These are phyloP conservation scores for Periparus ater DNA, from an alignment of 2,797 vertebrate genomes.

Conservation along the genomic window DNA sequence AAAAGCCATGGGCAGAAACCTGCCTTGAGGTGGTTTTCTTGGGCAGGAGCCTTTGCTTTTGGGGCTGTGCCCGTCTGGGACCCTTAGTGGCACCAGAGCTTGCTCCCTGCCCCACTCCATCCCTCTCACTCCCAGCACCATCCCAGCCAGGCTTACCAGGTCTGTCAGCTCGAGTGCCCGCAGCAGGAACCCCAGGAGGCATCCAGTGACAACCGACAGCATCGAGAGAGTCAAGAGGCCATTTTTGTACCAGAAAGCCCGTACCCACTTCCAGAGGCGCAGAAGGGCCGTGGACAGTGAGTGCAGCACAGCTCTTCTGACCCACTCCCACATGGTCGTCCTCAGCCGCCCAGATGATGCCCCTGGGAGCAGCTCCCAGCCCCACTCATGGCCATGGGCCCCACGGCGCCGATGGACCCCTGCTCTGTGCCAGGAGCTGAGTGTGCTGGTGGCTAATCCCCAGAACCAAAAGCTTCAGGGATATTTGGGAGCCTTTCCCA, in stretches of 20 bases:
- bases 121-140: fast-evolving
- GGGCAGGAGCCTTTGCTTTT: background rate
- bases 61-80: background rate
- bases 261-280: background rate
- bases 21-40: background rate
- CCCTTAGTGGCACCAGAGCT: background rate
- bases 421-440: background rate
- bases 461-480: background rate
- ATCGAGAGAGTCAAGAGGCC: constrained; percentile 85
- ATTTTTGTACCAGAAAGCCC: constrained; percentile 75
- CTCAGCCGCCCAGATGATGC: background rate
- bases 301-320: constrained; percentile 46
- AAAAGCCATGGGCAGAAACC: background rate
- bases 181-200: constrained; percentile 84
- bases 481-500: constrained; percentile 7
- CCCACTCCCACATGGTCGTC: constrained; percentile 36
- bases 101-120: fast-evolving
- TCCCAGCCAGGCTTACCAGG: constrained; percentile 74
- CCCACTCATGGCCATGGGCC: background rate
- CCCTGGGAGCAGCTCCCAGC: background rate
- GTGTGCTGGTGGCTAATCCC: background rate
- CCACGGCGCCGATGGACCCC: fast-evolving
- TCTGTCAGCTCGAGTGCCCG: constrained; percentile 80
- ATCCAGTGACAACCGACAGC: constrained; percentile 81
- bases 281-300: background rate